Evolutionary conservation across 2,797 vertebrate genomes (phyloP).

Genomic region (Orientallactaga sibirica): DNA sequence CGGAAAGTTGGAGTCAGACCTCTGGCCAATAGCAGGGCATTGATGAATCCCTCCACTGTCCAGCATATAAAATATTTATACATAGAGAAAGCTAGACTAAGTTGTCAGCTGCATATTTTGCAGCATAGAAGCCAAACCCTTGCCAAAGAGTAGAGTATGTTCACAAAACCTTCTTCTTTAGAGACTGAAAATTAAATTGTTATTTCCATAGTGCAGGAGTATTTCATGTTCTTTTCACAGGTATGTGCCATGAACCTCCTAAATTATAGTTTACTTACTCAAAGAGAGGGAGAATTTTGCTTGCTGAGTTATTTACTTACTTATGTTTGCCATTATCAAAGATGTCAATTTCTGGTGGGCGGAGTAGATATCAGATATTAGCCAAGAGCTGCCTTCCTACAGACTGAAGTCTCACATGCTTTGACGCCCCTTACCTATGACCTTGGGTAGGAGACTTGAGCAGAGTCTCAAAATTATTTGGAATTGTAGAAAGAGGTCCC

Average conservation of each 20-base stretch:
- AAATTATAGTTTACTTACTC: conserved; percentile 67
- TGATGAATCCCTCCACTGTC: conserved; percentile 64
- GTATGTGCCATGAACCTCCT: conserved; percentile 11
- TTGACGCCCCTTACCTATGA: conserved; percentile 74
- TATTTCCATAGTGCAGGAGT: conserved; percentile 33
- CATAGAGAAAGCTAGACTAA: conserved; percentile 74
- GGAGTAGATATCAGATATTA: conserved; percentile 77
- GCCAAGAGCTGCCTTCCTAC: conserved; percentile 72
- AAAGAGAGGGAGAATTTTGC: conserved; percentile 21
- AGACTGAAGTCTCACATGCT: conserved; percentile 72
- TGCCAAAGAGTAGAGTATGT: conserved; percentile 59
- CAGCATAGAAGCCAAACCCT: conserved; percentile 63
- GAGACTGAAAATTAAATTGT: not conserved
- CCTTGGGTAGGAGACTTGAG: conserved; percentile 81
- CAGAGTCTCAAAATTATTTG: conserved; percentile 85
- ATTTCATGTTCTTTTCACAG: not conserved
- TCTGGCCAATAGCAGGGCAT: conserved; percentile 76
- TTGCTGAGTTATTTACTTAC: conserved; percentile 29
- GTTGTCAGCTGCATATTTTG: conserved; percentile 77
- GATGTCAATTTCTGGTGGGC: conserved; percentile 40
- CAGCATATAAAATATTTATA: conserved; percentile 80
- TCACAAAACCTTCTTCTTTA: conserved; percentile 57
- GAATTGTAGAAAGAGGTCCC: conserved; percentile 85
- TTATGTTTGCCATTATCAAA: conserved; percentile 48
- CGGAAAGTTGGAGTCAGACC: conserved; percentile 78